phyloP scores from a whole-genome alignment of 2,113 vertebrate species.

The Ploceus nigricollis region DNA sequence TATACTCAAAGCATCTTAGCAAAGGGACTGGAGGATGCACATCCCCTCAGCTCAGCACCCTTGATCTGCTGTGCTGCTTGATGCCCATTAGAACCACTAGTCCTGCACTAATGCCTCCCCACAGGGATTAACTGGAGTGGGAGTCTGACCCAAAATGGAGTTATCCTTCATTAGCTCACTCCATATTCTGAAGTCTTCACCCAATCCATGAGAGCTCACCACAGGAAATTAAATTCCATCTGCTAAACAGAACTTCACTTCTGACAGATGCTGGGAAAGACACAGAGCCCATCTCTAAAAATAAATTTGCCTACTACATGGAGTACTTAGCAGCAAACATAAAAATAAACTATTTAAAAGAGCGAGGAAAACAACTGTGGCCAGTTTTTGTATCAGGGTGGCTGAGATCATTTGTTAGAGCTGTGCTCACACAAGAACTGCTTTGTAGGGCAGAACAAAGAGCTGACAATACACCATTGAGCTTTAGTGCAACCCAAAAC shows the following conservation, averaged over 20 bases:
- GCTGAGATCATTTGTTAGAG: conserved; percentile 35
- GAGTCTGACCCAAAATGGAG: not conserved
- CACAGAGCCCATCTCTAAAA: not conserved
- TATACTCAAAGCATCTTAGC: not conserved
- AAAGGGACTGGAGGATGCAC: not conserved
- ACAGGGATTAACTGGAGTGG: not conserved
- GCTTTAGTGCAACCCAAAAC: not conserved
- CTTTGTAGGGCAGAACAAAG: conserved; percentile 56
- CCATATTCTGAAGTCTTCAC: not conserved
- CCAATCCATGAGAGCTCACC: not conserved
- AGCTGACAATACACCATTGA: conserved; percentile 59
- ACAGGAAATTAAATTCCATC: not conserved
- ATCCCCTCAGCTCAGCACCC: not conserved
- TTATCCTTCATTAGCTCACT: not conserved
- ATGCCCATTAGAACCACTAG: not conserved
- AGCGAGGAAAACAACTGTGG: conserved; percentile 7
- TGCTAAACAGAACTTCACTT: not conserved
- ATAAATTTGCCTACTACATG: not conserved
- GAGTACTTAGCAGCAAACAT: not conserved
- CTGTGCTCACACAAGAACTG: conserved; percentile 40
- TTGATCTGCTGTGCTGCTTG: not conserved
- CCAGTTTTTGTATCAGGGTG: not conserved
- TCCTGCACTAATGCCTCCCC: not conserved
- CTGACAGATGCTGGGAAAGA: not conserved
- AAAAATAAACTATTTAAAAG: conserved; percentile 36